These are phyloP conservation scores for Gymnocheta viridis DNA, from an alignment of 2,888 invertebrate genomes.

Conservation along the genomic window DNA sequence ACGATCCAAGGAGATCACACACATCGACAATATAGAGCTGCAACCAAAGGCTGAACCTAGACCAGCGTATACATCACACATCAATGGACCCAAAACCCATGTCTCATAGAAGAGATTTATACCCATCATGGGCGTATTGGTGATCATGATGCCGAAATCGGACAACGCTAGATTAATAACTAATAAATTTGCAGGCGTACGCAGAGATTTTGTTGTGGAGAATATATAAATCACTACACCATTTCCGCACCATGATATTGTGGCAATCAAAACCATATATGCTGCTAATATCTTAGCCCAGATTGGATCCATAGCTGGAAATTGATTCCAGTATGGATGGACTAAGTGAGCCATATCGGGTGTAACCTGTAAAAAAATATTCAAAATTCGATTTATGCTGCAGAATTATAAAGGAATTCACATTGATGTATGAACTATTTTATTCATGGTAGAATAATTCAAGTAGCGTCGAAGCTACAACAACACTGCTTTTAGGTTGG, in stretches of 20 bases:
- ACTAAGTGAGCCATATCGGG: constrained; percentile 87
- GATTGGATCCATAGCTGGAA: constrained; percentile 93
- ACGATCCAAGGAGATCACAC: constrained; percentile 94
- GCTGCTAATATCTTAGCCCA: constrained; percentile 93
- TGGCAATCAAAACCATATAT: constrained; percentile 89
- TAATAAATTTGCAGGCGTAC: constrained; percentile 95
- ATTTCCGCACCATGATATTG: constrained; percentile 80
- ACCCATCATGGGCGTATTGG: constrained; percentile 82
- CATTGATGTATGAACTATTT: too few relatives aligned
- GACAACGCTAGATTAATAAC: constrained; percentile 96
- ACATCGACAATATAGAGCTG: constrained; percentile 96
- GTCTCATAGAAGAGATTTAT: constrained; percentile 82
- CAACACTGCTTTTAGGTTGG: too few relatives aligned
- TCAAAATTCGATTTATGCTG: not conserved
- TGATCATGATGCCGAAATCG: constrained; percentile 91
- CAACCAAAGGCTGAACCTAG: constrained; percentile 94
- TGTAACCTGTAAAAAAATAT: constrained; percentile 79
- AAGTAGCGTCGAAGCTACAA: too few relatives aligned
- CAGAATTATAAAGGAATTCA: not conserved
- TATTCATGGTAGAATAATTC: too few relatives aligned
- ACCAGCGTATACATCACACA: constrained; percentile 94
- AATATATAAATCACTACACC: constrained; percentile 81
- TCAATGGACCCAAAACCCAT: constrained; percentile 84
- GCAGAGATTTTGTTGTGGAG: constrained; percentile 83
- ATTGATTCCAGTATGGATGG: constrained; percentile 92